Evolutionary conservation across 2,888 invertebrate genomes (phyloP), one percentile per base, ranked within the genome.

Genomic region (Drosophila eohydei): DNA sequence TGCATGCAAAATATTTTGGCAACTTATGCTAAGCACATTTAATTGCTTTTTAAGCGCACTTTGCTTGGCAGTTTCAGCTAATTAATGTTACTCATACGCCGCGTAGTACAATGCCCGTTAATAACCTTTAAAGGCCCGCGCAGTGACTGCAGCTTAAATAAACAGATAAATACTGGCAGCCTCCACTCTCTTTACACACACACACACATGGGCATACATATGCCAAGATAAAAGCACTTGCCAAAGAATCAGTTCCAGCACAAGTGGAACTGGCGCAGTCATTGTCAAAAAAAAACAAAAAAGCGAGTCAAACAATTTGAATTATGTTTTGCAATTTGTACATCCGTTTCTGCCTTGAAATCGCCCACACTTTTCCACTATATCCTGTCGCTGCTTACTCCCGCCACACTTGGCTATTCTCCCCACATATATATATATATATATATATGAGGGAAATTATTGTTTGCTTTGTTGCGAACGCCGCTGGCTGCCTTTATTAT

Each of bases 21-120:
- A 87, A 87, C 89, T 89, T 90, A 82, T 78, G 83, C 89, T 91
- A 91, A 91, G 84, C 91, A 78, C 77, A 82, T 91, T 91, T 91
- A 91, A 91, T 91, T 91, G 90, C 89, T 87, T 91, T 91, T 90
- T 87, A 87, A 91, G 91, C 83, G 76, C 80, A 90, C 77, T 80
- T 81, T 74, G 46, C 82, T 79, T 80, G 81, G 78, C 89, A 83
- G 69, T 81, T 74, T 79, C 68, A 63, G 64, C 68, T 81, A 87
- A 88, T 83, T 81, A 86, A 71, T 86, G 83, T 90, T 79, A 78
- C 87, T 83, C 86, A 90, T 81, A 65, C 75, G 79, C 71, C 55
- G 44, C 78, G 69, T 80, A 52, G 50, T 57, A 64, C 72, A 38
- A 21, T 36, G 50, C 48, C 43, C 60, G 70, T 66, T 71, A 78